Evolutionary conservation across 2,888 invertebrate genomes (phyloP), one percentile per base, ranked within the genome.

Genomic region (Diogma glabrata): DNA sequence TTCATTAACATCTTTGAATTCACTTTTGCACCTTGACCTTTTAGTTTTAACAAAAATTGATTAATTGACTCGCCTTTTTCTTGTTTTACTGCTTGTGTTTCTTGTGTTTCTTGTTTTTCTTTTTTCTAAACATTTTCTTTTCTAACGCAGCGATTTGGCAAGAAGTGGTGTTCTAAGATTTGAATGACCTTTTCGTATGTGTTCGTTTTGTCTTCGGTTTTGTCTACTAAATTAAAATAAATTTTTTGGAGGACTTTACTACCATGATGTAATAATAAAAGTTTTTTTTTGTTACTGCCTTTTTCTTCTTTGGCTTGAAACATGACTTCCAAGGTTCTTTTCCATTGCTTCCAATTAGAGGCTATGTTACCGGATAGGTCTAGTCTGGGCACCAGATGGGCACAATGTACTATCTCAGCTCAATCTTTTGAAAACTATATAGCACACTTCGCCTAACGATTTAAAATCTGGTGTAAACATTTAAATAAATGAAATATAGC

Each of bases 11-110:
- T 36, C 48, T 14, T 33, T 33, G 36, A 49, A 49, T 9, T 49
- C 36, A 22, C 48, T 22, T 26, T 24, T 10, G 19, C 36, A 20
- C 30, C 48, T 36, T 49, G 48, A 14, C 9, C 22, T 6, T 36
- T 24, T 17, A 61, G 46, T 45, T 58, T 51, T 14, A 59, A 43
- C 6, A 61, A 19, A 49, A 61, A 63, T 38, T 59, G 61, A 24
- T 60, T 59, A 49, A 63, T 60, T 43, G 57, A 60, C 36, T 63
- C 61, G 2, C 47, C 55, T 23, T 36, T 36, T 60, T 61, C 59
- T 50, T 60, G 48, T 58, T 59, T 52, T 1, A 59, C n/a, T n/a
- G n/a, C n/a, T n/a, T n/a, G n/a, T n/a, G n/a, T n/a, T n/a, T n/a
- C n/a, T n/a, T n/a, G n/a, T n/a, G n/a, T n/a, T n/a, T n/a, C n/a